Evolutionary conservation across 2,113 vertebrate genomes (phyloP), one percentile per base, ranked within the genome.

Genomic region (Rhabdornis inornatus): DNA sequence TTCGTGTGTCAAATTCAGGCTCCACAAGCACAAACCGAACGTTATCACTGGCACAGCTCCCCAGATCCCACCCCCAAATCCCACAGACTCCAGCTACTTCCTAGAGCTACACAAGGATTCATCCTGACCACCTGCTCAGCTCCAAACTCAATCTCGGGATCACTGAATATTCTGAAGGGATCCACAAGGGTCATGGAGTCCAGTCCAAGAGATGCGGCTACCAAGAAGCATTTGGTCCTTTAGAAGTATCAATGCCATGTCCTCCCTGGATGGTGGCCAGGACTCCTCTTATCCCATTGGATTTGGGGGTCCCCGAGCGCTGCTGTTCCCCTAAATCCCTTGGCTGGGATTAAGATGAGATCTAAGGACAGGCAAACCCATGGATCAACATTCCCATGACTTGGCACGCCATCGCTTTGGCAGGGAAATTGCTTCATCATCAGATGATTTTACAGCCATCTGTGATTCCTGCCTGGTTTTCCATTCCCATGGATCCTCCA

Each of bases 361-460:
- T 6, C 28, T 23, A 89, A 68, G 24, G 6, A n/a, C 1, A 10
- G 49, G 66, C 9, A 70, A 91, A 61, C 5, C 11, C 7, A 4
- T 1, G 28, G 1, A 56, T 25, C 10, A 47, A 21, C 44, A 69
- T 40, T 33, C 45, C 60, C 4, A 0, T 2, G 11, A 25, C 24
- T 37, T 1, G 0, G 3, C 22, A 8, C 0, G 2, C 8, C 35
- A 45, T 33, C 1, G 0, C 23, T 68, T 47, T 87, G 87, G 45
- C 40, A 56, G 1, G 31, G 31, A 65, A 92, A 69, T 3, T 47
- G 35, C 49, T 72, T 72, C 31, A 25, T 57, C 59, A 77, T 49
- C 59, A 44, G 27, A 40, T 40, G 31, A 53, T 31, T 94, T 74
- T 56, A 81, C 16, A 81, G 28, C 56, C 37, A n/a, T 44, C 71